These are phyloP conservation scores for Drosophila dunni DNA, from an alignment of 1,140 invertebrate genomes.

Conservation along the genomic window DNA sequence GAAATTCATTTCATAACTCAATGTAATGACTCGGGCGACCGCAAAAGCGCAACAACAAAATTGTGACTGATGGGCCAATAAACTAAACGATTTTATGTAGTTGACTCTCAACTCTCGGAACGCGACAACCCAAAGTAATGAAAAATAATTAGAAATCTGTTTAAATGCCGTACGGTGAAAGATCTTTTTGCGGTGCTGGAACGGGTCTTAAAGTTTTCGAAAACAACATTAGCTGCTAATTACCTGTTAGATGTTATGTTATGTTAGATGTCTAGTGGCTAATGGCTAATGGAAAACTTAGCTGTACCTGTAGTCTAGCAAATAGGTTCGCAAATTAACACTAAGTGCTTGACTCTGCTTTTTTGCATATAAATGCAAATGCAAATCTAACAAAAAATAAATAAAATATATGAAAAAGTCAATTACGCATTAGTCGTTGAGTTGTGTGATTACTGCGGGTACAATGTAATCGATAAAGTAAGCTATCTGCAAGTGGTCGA, in stretches of 20 bases:
- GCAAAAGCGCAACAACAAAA: slow-evolving; percentile 63
- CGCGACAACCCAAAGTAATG: slow-evolving; percentile 77
- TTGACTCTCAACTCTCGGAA: slow-evolving; percentile 36
- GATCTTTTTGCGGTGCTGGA: slow-evolving; percentile 21
- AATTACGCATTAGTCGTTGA: background rate
- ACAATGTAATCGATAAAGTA: background rate
- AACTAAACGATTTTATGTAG: slow-evolving; percentile 80
- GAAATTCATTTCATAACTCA: slow-evolving; percentile 83
- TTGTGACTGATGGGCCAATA: slow-evolving; percentile 81
- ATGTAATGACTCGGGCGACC: slow-evolving; percentile 73
- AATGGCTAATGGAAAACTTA: slow-evolving; percentile 39
- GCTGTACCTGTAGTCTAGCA: slow-evolving; percentile 17
- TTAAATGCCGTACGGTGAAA: slow-evolving; percentile 52
- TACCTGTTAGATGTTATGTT: slow-evolving; percentile 57
- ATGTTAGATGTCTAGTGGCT: slow-evolving; percentile 36
- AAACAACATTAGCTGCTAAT: slow-evolving; percentile 69
- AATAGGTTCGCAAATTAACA: slow-evolving; percentile 42
- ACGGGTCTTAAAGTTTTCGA: slow-evolving; percentile 41
- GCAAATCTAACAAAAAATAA: slow-evolving; percentile 23
- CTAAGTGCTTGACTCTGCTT: slow-evolving; percentile 19
- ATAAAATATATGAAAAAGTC: slow-evolving; percentile 5
- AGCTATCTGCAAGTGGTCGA: background rate
- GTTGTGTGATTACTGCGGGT: slow-evolving; percentile 12
- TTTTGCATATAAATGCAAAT: slow-evolving; percentile 32
- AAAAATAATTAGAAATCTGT: slow-evolving; percentile 81